Percentiles rank a stretch among this genome's conserved stretches.
phyloP scores from a whole-genome alignment of 2,888 invertebrate genomes.

The Isotomurus palustris region DNA sequence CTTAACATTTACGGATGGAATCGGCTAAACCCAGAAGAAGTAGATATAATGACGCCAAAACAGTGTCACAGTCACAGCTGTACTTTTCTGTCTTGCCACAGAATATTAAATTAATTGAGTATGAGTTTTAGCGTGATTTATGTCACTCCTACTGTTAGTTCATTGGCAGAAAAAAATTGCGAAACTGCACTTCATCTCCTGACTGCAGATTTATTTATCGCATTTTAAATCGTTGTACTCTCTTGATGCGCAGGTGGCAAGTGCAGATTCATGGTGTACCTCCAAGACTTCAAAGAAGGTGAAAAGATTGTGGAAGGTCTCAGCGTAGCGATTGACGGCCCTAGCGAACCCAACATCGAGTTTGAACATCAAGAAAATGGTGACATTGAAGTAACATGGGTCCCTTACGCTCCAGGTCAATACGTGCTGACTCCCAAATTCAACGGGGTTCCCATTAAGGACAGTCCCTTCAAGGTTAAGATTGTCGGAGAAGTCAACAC shows the following conservation, averaged over 20 bases:
- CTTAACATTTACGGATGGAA: too few species aligned
- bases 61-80: too few species aligned
- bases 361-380: constrained; percentile 34
- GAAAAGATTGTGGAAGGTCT: constrained; percentile 26
- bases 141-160: constrained; percentile 3
- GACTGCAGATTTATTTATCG: not conserved
- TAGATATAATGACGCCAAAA: too few species aligned
- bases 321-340: constrained; percentile 27
- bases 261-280: constrained; percentile 31
- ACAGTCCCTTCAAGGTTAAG: constrained; percentile 33
- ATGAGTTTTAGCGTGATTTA: too few species aligned
- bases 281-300: constrained; percentile 31
- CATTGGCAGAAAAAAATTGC: not conserved
- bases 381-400: constrained; percentile 25
- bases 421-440: constrained; percentile 24
- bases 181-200: not conserved
- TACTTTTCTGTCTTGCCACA: too few species aligned
- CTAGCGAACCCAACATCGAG: constrained; percentile 26
- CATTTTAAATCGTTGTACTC: too few species aligned
- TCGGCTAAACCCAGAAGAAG: too few species aligned
- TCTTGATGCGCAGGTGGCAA: constrained; percentile 19
- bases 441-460: constrained; percentile 28
- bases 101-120: too few species aligned
- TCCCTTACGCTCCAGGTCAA: constrained; percentile 22
- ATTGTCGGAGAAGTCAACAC: constrained; percentile 33